Evolutionary conservation across 1,140 invertebrate genomes (phyloP).

Genomic region (Brachionus rotundiformis): DNA sequence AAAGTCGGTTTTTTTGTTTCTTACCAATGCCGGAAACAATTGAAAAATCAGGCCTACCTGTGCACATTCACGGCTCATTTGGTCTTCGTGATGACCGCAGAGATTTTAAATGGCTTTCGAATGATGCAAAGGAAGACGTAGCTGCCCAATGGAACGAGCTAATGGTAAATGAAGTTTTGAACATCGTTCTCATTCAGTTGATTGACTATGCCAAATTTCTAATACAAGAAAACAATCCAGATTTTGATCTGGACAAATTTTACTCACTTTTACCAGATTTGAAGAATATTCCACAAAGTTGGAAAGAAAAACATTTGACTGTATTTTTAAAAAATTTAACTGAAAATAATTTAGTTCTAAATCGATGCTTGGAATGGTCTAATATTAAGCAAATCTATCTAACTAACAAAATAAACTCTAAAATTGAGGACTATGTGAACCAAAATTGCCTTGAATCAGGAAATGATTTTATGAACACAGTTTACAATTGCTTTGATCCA

Average conservation of each 20-base stretch:
- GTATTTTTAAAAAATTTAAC: conserved; percentile 4
- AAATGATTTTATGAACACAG: neutral
- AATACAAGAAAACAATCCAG: neutral
- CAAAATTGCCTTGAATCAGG: neutral
- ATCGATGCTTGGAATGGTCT: neutral
- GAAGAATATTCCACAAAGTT: neutral
- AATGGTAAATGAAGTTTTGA: conserved; percentile 53
- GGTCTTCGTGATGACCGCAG: conserved; percentile 54
- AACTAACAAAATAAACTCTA: conserved; percentile 18
- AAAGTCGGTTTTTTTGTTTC: conserved; percentile 53
- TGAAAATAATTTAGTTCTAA: neutral
- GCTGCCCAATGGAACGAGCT: conserved; percentile 44
- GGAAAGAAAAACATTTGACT: conserved; percentile 39
- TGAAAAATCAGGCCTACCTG: conserved; percentile 53
- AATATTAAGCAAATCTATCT: conserved; percentile 36
- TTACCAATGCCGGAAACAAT: conserved; percentile 53
- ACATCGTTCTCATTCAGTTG: conserved; percentile 51
- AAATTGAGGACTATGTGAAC: neutral
- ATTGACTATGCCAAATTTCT: conserved; percentile 51
- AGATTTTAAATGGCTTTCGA: conserved; percentile 55
- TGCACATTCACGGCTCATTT: conserved; percentile 55
- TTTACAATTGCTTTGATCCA: conserved; percentile 25
- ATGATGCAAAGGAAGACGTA: conserved; percentile 42
- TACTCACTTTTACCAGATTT: conserved; percentile 18
- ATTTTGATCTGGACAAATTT: conserved; percentile 2